Percentiles rank a stretch among this genome's conserved stretches.
Evolutionary conservation across 2,888 invertebrate species (phyloP).

Genomic region (Tineola bisselliella): DNA sequence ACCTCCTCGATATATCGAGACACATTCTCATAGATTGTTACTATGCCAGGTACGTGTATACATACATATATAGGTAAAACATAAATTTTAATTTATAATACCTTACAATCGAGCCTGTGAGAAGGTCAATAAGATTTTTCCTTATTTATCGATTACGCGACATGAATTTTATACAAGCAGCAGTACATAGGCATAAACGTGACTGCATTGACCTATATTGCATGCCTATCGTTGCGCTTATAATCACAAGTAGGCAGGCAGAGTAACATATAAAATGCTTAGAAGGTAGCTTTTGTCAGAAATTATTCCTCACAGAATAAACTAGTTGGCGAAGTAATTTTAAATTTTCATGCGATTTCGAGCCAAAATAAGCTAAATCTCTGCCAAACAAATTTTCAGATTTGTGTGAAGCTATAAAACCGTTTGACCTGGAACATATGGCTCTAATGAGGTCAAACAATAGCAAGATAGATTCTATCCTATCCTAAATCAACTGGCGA

Average conservation of each 20-base stretch:
- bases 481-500: background rate
- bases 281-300: too few species aligned
- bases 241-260: too few species aligned
- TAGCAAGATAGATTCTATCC: background rate
- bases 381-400: background rate
- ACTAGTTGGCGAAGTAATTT: too few species aligned
- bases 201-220: constrained; percentile 3
- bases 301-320: too few species aligned
- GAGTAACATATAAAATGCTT: too few species aligned
- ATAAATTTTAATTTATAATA: too few species aligned
- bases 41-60: too few species aligned
- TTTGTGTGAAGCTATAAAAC: background rate
- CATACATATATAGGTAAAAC: too few species aligned
- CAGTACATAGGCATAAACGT: background rate
- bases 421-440: background rate
- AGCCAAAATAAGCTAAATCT: background rate
- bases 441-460: background rate
- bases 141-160: constrained; percentile 7
- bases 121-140: constrained; percentile 6
- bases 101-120: background rate
- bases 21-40: too few species aligned
- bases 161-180: background rate
- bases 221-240: too few species aligned
- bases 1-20: too few species aligned
- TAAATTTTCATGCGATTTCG: too few species aligned